These are phyloP conservation scores for Apostichopus parvimensis DNA, from an alignment of 35 echinoderm and acorn worm genomes.

Conservation along the genomic window DNA sequence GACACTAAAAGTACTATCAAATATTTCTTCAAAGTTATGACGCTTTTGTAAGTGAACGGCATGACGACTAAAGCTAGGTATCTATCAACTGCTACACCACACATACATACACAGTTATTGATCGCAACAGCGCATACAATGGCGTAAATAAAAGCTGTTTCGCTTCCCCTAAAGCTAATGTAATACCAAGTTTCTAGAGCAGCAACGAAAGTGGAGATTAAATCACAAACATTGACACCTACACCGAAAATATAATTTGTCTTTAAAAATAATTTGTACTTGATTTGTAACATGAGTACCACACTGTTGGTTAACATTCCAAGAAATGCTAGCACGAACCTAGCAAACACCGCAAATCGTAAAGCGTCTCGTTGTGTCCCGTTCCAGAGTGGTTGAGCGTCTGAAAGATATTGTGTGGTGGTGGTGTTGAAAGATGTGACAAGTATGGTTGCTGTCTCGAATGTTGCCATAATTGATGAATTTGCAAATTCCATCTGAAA, in stretches of 20 bases:
- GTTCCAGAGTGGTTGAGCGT: no score
- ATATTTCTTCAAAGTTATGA: not conserved
- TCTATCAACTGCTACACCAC: constrained; percentile 19
- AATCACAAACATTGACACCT: not conserved
- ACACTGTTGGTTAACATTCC: not conserved
- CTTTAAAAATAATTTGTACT: not conserved
- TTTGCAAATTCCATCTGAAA: no score
- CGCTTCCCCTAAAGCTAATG: no score
- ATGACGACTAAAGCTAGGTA: constrained; percentile 12
- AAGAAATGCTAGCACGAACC: not conserved
- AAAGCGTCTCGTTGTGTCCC: not conserved
- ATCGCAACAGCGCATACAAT: not conserved
- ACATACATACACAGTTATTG: not conserved
- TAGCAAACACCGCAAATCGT: not conserved
- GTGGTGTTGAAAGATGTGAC: not conserved
- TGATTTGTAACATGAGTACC: not conserved
- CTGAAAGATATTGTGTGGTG: not conserved
- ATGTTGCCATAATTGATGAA: no score
- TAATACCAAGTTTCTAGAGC: not conserved
- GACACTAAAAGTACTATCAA: not conserved
- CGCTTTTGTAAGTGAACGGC: constrained; percentile 3
- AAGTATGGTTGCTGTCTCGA: not conserved
- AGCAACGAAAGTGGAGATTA: not conserved
- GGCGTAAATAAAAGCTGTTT: not conserved
- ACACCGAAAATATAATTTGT: not conserved